Conservation (phyloP, 2,113 vertebrate species). For the Laterallus jamaicensis region DNA sequence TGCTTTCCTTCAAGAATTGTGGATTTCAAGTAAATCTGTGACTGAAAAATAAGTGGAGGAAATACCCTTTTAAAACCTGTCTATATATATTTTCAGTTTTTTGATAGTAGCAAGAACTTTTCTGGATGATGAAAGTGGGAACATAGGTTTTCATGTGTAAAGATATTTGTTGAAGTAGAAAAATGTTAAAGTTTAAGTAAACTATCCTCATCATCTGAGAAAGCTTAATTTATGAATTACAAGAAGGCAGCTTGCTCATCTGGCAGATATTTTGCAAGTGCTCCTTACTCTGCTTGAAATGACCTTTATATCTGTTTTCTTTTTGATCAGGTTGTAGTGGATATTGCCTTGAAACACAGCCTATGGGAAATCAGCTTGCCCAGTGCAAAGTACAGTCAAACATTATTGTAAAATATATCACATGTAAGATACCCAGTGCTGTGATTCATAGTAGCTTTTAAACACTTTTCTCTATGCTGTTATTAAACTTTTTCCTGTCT, state of each 20-base stretch:
- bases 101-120: not conserved
- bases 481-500: not conserved
- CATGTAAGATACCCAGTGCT: not conserved
- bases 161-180: not conserved
- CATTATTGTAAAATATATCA: slow-evolving; percentile 25
- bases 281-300: not conserved
- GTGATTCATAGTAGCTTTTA: not conserved
- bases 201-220: not conserved
- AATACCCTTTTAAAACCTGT: not conserved
- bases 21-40: not conserved
- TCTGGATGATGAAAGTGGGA: not conserved
- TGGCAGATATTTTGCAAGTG: not conserved
- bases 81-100: not conserved
- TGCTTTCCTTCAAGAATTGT: not conserved
- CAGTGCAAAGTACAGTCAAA: slow-evolving; percentile 42
- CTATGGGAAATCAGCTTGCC: slow-evolving; percentile 54
- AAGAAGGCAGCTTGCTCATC: not conserved
- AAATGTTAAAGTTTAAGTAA: not conserved
- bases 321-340: slow-evolving; percentile 32
- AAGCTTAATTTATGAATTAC: not conserved
- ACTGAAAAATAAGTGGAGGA: not conserved
- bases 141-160: not conserved
- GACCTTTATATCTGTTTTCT: slow-evolving; percentile 30
- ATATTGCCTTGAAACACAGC: slow-evolving; percentile 25
- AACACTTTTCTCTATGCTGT: not conserved